Percentiles rank a stretch among this genome's conserved stretches.
Evolutionary conservation across 1,140 invertebrate species (phyloP).

Genomic region (Drosophila littoralis): DNA sequence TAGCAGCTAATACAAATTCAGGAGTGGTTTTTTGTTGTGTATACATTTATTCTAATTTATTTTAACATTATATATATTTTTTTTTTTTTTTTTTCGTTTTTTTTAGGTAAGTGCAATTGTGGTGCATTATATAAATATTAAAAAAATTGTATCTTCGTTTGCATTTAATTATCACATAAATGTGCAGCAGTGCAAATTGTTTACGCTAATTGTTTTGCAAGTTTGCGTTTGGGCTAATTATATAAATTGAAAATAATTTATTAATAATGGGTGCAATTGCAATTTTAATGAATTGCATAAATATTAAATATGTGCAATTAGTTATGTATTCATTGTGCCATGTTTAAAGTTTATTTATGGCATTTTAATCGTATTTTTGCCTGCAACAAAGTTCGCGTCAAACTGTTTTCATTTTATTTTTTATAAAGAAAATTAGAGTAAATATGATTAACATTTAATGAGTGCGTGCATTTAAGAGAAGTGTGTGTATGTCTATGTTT

Average conservation of each 20-base stretch:
- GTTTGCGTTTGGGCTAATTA: slow-evolving; percentile 57
- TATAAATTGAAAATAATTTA: slow-evolving; percentile 63
- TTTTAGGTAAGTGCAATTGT: slow-evolving; percentile 67
- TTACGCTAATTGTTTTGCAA: slow-evolving; percentile 69
- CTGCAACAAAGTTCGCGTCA: slow-evolving; percentile 27
- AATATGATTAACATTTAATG: slow-evolving; percentile 38
- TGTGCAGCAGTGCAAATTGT: slow-evolving; percentile 73
- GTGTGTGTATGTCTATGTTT: slow-evolving; percentile 4
- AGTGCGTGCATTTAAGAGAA: slow-evolving; percentile 23
- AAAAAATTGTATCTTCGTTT: slow-evolving; percentile 46
- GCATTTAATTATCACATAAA: slow-evolving; percentile 74
- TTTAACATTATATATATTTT: neutral
- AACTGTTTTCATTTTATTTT: neutral
- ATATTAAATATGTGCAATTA: slow-evolving; percentile 47
- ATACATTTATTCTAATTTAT: neutral
- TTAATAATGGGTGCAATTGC: slow-evolving; percentile 27
- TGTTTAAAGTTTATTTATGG: slow-evolving; percentile 19
- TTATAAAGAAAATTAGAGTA: neutral
- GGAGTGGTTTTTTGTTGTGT: slow-evolving; percentile 11
- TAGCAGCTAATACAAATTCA: slow-evolving; percentile 51
- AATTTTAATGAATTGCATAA: slow-evolving; percentile 52
- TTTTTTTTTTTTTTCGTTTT: slow-evolving; percentile 22
- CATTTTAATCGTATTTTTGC: slow-evolving; percentile 5
- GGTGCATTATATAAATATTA: slow-evolving; percentile 61
- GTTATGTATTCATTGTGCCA: slow-evolving; percentile 24